Base-by-base conservation (phyloP, 2,888 invertebrate species). In the Dolomedes plantarius region DNA sequence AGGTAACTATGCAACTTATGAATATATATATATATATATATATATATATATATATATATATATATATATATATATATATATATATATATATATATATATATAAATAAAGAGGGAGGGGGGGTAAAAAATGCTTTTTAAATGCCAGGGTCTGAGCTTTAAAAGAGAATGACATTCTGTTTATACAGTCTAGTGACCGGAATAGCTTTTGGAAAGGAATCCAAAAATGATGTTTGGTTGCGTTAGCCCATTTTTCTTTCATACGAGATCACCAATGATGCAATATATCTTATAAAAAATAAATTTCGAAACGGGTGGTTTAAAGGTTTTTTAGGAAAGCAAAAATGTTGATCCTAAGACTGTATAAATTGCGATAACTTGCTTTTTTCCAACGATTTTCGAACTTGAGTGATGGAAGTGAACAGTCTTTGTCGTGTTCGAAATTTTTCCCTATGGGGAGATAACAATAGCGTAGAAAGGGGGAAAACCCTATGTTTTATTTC, bases 341-440 rank as follows among this genome's bases (percentile, higher is more conserved):
- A 56, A 23, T 56, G 19, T 23, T 56, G 56, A 56, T 56, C 56
- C 56, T 23, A 56, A 56, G 23, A 56, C 56, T 56, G 56, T 56
- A 65, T 65, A 65, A 79, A 39, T 79, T 72, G 72, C 69, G 62
- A 64, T 71, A 71, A 64, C 19, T 72, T 62, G 64, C n/a, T 29
- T 39, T 72, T 65, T 28, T 46, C 78, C 39, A 72, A 69, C 46
- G 71, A 71, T 71, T 78, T 62, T 32, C 56, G 32, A 64, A 71
- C 71, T 71, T 78, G 78, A 78, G 13, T 71, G 69, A 78, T 71
- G 69, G 71, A 71, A 78, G 62, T 13, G 64, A 78, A 71, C 28
- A 77, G 77, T 62, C 78, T 62, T 62, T 71, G 78, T 71, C 71
- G 78, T 71, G 62, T 78, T 78, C 71, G 62, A 78, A 78, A 62